A percentile compares a stretch with the other conserved stretches of the same genome.
Evolutionary conservation across 2,797 vertebrate species (phyloP).

Genomic region (Poecilia wingei): DNA sequence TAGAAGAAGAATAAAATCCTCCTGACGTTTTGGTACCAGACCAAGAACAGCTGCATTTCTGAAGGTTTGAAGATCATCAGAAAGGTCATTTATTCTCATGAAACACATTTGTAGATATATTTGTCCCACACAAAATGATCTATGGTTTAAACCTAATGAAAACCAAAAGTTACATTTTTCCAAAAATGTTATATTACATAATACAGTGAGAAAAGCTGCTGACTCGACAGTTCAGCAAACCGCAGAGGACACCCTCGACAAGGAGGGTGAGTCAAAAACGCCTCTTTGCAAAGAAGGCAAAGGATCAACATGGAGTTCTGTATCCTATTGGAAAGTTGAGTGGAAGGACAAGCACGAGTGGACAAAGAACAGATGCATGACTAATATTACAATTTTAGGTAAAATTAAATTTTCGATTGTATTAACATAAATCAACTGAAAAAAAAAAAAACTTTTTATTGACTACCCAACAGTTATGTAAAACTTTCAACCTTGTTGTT

Average conservation of each 20-base stretch:
- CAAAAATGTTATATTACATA: background rate
- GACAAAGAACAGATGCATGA: background rate
- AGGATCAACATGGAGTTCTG: background rate
- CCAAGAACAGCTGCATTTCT: background rate
- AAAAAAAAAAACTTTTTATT: background rate
- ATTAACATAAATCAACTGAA: background rate
- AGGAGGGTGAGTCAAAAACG: background rate
- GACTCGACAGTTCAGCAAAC: background rate
- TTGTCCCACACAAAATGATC: background rate
- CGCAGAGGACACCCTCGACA: no score
- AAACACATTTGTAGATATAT: background rate
- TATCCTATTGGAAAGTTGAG: no score
- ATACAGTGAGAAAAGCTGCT: background rate
- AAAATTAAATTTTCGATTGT: background rate
- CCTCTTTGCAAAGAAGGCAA: background rate
- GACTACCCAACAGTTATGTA: background rate
- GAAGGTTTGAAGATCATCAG: background rate
- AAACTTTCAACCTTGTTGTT: background rate
- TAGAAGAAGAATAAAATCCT: constrained; percentile 1
- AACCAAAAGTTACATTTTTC: background rate
- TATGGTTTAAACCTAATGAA: background rate
- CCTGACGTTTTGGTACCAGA: background rate
- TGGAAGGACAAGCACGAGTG: background rate
- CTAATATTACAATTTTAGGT: background rate
- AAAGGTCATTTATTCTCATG: background rate